Base-by-base conservation (phyloP, 2,113 vertebrate genomes). In the Charina bottae region DNA sequence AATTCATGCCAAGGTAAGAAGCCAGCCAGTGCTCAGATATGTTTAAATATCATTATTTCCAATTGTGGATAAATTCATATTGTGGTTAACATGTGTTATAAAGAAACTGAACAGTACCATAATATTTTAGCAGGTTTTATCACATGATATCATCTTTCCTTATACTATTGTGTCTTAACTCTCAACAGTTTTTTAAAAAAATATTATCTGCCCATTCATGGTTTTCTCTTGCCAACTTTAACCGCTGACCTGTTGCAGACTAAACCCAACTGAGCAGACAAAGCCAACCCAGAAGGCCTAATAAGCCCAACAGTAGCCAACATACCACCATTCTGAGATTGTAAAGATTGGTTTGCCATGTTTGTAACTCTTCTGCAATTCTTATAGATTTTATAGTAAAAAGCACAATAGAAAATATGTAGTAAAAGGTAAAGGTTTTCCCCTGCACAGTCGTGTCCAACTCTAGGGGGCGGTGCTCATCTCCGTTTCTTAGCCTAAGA, bases 311-410 rank as follows among this genome's bases (percentile, higher is more conserved):
- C 91, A 95, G 55, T 72, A 90, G 93, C 83, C 88, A 96, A 95
- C 26, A 95, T 92, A 93, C 46, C 23, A 62, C 58, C 19, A 11
- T 85, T 59, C 21, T 23, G 19, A 85, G 83, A 92, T 90, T 94
- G 94, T 94, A 95, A 85, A 49, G 87, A 62, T 86, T 90, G 90
- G 54, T 58, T 62, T 94, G 92, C 92, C 92, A 95, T 89, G 90
- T 83, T 88, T 93, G 95, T 95, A 93, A 91, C 60, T 94, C 64
- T 0, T 15, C 89, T 96, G 94, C 85, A 93, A 72, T 92, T 95
- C 93, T 93, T 93, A 96, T 96, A 88, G 95, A 93, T 89, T 95
- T 93, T 94, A 93, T 92, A 94, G 92, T 91, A 96, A 94, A 93
- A 89, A 93, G 88, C 90, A n/a, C n/a, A n/a, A n/a, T n/a, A n/a